Percentiles rank a stretch among this genome's conserved stretches.
Conservation (phyloP, 2,888 invertebrate genomes). For the Andrena praecox region DNA sequence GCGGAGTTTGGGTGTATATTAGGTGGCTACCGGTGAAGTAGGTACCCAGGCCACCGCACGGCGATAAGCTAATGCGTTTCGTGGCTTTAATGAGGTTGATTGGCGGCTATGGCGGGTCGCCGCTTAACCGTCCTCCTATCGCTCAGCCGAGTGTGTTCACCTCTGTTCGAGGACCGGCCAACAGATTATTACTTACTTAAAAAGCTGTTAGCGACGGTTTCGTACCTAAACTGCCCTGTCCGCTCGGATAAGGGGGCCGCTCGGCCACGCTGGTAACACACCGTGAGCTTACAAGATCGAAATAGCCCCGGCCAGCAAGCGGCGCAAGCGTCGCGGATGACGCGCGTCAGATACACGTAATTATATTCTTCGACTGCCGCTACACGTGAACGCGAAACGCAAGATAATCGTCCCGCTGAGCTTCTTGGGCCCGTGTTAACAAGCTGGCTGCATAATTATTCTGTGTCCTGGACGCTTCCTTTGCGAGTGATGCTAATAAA, state of each 20-base stretch:
- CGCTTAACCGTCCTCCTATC: constrained; percentile 73
- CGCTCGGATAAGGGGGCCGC: constrained; percentile 58
- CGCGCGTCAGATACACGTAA: constrained; percentile 27
- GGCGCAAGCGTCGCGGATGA: constrained; percentile 24
- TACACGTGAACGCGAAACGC: constrained; percentile 27
- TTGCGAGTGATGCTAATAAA: background rate
- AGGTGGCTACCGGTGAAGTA: constrained; percentile 79
- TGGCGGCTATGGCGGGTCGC: constrained; percentile 76
- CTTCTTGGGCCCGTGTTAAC: constrained; percentile 30
- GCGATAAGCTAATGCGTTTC: constrained; percentile 82
- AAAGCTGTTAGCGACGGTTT: constrained; percentile 77
- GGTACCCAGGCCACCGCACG: constrained; percentile 71
- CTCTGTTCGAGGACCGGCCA: constrained; percentile 76
- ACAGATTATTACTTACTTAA: constrained; percentile 82
- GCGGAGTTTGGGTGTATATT: constrained; percentile 75
- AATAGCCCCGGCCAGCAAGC: constrained; percentile 4
- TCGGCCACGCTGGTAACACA: constrained; percentile 34
- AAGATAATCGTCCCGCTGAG: constrained; percentile 18
- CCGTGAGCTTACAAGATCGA: constrained; percentile 34
- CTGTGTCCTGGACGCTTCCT: background rate
- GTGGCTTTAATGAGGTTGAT: constrained; percentile 81
- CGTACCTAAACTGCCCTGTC: constrained; percentile 71
- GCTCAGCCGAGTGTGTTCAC: constrained; percentile 75
- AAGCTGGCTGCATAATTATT: constrained; percentile 40
- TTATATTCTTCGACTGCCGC: constrained; percentile 34